Percentiles rank a stretch among this genome's conserved stretches.
These are phyloP conservation scores for Tadarida brasiliensis DNA, from an alignment of 2,797 vertebrate genomes.

Conservation along the genomic window DNA sequence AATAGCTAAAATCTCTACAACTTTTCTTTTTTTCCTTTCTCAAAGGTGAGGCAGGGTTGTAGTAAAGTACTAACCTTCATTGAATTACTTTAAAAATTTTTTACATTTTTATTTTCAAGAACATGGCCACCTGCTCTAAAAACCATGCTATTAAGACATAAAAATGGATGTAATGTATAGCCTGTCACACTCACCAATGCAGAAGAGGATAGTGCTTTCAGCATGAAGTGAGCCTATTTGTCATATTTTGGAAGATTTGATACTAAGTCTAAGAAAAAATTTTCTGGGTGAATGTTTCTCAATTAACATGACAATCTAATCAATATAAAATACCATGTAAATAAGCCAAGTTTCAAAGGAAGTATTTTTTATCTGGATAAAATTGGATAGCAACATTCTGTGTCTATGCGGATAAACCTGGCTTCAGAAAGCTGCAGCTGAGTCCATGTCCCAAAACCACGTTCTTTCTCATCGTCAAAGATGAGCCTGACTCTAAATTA, in stretches of 20 bases:
- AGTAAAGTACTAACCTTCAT: not conserved
- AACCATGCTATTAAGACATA: not conserved
- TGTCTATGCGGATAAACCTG: not conserved
- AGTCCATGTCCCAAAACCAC: not conserved
- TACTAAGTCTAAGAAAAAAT: not conserved
- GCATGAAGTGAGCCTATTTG: not conserved
- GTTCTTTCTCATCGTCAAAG: not conserved
- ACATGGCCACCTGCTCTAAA: not conserved
- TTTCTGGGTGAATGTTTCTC: not conserved
- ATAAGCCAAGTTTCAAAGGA: not conserved
- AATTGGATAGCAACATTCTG: not conserved
- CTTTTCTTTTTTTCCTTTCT: not conserved
- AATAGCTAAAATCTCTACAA: not conserved
- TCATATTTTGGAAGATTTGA: not conserved
- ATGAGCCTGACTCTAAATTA: not conserved
- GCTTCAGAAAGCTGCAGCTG: not conserved
- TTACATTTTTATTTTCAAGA: not conserved
- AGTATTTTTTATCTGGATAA: not conserved
- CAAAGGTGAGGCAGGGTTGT: not conserved
- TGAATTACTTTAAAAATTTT: constrained; percentile 5
- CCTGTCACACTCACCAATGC: not conserved
- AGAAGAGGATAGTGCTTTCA: not conserved
- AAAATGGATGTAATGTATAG: not conserved
- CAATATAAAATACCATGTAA: not conserved
- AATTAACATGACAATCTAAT: not conserved